Percentiles rank a stretch among this genome's conserved stretches.
Evolutionary conservation across 2,797 vertebrate species (phyloP).

Genomic region (Acipenser oxyrinchus): DNA sequence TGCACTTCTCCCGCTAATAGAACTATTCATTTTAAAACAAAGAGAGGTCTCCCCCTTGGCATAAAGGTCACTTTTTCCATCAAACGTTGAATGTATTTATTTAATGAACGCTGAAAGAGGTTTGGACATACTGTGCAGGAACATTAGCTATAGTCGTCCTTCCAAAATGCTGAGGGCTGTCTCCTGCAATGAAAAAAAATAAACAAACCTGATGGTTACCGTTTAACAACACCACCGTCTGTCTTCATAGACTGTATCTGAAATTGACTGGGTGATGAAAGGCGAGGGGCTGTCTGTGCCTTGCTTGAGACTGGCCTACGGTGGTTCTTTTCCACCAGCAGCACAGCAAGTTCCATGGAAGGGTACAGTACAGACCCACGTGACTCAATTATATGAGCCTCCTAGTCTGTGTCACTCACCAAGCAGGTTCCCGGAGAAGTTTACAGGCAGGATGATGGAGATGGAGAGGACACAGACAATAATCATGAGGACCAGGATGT

Average conservation of each 20-base stretch:
- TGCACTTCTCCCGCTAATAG: not conserved
- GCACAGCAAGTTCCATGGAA: too few relatives aligned
- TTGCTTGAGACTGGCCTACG: too few relatives aligned
- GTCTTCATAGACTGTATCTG: too few relatives aligned
- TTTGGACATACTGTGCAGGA: conserved; percentile 72
- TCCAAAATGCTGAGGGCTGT: conserved; percentile 81
- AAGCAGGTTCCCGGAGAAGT: conserved; percentile 83
- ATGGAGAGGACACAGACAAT: conserved; percentile 85
- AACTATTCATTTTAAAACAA: not conserved
- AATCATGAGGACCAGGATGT: conserved; percentile 79
- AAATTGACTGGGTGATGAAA: too few relatives aligned
- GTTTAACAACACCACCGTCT: too few relatives aligned
- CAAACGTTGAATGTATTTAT: not conserved
- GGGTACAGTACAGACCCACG: too few relatives aligned
- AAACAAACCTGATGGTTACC: too few relatives aligned
- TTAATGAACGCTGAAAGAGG: not conserved
- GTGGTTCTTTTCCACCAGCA: too few relatives aligned
- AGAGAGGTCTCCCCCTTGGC: not conserved
- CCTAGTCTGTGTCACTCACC: conserved; percentile 57
- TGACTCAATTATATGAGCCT: conserved; percentile 7
- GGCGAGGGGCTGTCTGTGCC: too few relatives aligned
- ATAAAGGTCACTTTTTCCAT: not conserved
- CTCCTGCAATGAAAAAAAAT: conserved; percentile 60
- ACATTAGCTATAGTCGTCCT: conserved; percentile 90
- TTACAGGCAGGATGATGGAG: conserved; percentile 87